These are phyloP conservation scores for Hyposoter didymator DNA, from an alignment of 2,888 invertebrate genomes.

Conservation along the genomic window DNA sequence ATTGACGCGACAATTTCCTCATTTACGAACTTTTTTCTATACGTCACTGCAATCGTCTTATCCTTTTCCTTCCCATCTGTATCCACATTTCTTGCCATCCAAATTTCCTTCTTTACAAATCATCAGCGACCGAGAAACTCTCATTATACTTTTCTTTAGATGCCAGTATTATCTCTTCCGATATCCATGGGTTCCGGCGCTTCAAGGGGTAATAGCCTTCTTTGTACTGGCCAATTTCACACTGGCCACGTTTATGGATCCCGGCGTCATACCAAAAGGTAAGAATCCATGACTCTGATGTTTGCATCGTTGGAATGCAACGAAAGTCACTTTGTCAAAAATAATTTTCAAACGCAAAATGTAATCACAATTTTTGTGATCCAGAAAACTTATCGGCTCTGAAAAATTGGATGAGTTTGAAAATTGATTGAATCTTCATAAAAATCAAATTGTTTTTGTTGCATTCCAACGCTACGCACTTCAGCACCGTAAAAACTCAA, in stretches of 20 bases:
- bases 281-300: conserved; percentile 59
- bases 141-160: conserved; percentile 85
- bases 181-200: conserved; percentile 96
- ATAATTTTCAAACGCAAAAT: too few species aligned
- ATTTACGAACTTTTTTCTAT: neutral
- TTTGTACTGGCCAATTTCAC: conserved; percentile 99
- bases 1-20: neutral
- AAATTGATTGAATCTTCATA: too few species aligned
- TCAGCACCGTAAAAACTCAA: conserved; percentile 84
- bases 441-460: too few species aligned
- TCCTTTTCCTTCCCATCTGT: neutral
- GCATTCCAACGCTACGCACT: too few species aligned
- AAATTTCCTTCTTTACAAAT: neutral
- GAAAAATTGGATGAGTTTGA: too few species aligned
- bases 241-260: conserved; percentile 99
- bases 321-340: too few species aligned
- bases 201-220: conserved; percentile 97
- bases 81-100: neutral
- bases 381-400: too few species aligned
- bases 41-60: neutral
- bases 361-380: too few species aligned
- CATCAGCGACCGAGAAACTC: conserved; percentile 25
- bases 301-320: too few species aligned
- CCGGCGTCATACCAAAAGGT: conserved; percentile 99
- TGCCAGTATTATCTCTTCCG: conserved; percentile 93